Evolutionary conservation across 2,113 vertebrate genomes (phyloP).

Genomic region (Microcebus tavaratra): DNA sequence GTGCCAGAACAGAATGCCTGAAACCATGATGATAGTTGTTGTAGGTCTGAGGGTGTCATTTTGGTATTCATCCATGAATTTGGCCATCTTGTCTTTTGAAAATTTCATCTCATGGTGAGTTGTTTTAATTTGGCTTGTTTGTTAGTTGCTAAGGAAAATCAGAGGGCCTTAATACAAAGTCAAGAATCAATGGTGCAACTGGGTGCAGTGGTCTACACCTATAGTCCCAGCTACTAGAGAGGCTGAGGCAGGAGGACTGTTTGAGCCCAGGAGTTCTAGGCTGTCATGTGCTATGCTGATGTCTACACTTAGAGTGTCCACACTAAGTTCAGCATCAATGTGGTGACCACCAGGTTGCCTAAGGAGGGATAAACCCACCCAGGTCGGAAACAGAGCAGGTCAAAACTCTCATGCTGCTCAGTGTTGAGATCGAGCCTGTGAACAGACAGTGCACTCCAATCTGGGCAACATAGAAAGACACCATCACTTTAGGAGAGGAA

Average conservation of each 20-base stretch:
- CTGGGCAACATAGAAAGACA: not conserved
- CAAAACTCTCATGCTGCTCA: not conserved
- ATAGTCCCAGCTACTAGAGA: not conserved
- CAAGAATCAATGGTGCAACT: not conserved
- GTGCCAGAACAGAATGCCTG: not conserved
- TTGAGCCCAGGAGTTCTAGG: not conserved
- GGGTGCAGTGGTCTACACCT: not conserved
- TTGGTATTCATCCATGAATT: not conserved
- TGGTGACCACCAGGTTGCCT: not conserved
- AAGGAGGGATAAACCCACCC: not conserved
- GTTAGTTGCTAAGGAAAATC: not conserved
- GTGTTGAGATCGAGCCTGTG: not conserved
- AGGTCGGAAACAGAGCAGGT: not conserved
- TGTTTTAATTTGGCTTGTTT: not conserved
- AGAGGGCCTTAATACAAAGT: not conserved
- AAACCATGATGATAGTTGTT: not conserved
- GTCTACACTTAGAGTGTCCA: not conserved
- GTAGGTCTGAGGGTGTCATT: not conserved
- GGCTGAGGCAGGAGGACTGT: not conserved
- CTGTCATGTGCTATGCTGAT: not conserved
- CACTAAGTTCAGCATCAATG: not conserved
- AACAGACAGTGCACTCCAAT: not conserved
- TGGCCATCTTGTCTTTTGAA: not conserved
- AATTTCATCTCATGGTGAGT: not conserved
- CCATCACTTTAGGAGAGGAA: not conserved